Conservation (phyloP, 2,888 invertebrate genomes). For the Catocala sponsa region DNA sequence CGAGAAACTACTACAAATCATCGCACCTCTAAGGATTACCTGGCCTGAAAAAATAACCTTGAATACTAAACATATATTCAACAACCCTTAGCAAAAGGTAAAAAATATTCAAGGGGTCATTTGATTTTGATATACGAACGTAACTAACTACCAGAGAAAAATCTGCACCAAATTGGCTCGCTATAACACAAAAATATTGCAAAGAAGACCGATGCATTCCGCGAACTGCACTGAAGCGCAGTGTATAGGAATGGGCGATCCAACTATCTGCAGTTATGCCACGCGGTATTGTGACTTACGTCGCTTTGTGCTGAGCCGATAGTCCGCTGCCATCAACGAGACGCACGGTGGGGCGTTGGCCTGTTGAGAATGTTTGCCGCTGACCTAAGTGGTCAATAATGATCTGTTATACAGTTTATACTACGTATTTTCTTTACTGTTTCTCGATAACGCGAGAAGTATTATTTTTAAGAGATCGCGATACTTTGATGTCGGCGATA, state of each 20-base stretch:
- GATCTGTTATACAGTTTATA: constrained; percentile 81
- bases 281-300: constrained; percentile 63
- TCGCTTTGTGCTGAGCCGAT: constrained; percentile 52
- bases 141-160: constrained; percentile 65
- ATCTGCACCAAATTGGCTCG: constrained; percentile 68
- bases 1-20: constrained; percentile 37
- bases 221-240: constrained; percentile 82
- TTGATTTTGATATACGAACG: constrained; percentile 45
- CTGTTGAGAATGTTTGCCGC: constrained; percentile 84
- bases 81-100: constrained; percentile 32
- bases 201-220: constrained; percentile 84
- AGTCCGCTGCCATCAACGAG: constrained; percentile 58
- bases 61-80: constrained; percentile 34
- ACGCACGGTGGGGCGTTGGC: constrained; percentile 81
- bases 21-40: constrained; percentile 28
- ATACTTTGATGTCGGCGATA: constrained; percentile 51
- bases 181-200: constrained; percentile 79
- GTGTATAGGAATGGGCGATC: constrained; percentile 67
- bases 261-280: constrained; percentile 58
- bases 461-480: constrained; percentile 55
- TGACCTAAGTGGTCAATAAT: constrained; percentile 86
- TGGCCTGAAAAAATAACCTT: constrained; percentile 29
- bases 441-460: constrained; percentile 61
- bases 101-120: no score
- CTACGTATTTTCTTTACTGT: constrained; percentile 72